Base-by-base conservation (phyloP, 1,140 invertebrate species). In the Drosophila novamexicana region DNA sequence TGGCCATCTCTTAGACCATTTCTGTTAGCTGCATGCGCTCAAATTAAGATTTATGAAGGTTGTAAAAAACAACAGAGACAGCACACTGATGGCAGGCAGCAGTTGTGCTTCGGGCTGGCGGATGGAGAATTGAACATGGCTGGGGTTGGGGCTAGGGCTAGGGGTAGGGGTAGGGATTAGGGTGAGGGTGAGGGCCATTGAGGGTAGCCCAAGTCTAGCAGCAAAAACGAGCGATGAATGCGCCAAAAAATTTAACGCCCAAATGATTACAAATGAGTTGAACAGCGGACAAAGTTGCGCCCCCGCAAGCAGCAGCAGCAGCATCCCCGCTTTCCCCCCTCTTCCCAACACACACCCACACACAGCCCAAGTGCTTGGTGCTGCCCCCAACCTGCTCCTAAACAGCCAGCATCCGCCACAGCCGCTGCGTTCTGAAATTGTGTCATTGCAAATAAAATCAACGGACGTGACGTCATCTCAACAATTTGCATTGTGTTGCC, bases 41-140 rank as follows among this genome's bases (percentile, higher is more conserved):
- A 86, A 86, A 86, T 86, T 86, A 86, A 86, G 83, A 86, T 86
- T 86, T 86, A 86, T 86, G 83, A 80, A 88, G 76, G 79, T 80
- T 88, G 79, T 86, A 83, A 86, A 86, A 86, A 86, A 86, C 83
- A 88, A 88, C 83, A 88, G 81, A 81, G 77, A 72, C 82, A 77
- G 58, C 68, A 64, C 68, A 64, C 56, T 44, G 59, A 44, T 29
- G 22, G 22, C 22, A 29, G 22, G 4, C 22, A 29, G 22, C 22
- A 29, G 22, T 29, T 29, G 22, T 5, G 22, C 22, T 4, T 29
- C 22, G 22, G 22, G 4, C 22, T 0, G 22, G 22, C 22, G 22
- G 22, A 29, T 0, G 3, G 22, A 5, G 4, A 29, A 29, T 29
- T 29, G 22, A 4, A 5, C 22, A 29, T 29, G 22, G 22, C 22